Evolutionary conservation across 2,888 invertebrate species (phyloP), one percentile per base, ranked within the genome.

Genomic region (Ellobium chinense): DNA sequence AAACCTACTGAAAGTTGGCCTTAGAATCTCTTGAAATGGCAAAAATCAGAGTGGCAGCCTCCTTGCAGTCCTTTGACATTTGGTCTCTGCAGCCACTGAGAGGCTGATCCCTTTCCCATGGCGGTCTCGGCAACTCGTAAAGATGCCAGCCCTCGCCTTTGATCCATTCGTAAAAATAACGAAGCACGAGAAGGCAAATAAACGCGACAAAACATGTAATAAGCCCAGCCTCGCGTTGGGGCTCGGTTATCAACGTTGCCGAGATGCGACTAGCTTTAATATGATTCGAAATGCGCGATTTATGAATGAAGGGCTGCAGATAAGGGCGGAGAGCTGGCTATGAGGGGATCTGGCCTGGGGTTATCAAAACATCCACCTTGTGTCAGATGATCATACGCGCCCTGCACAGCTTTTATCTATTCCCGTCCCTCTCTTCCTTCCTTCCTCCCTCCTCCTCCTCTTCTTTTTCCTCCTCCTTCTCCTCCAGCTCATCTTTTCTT

Each of bases 11-110:
- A n/a, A n/a, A n/a, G n/a, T n/a, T n/a, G n/a, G n/a, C n/a, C n/a
- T n/a, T n/a, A n/a, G n/a, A n/a, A n/a, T n/a, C n/a, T n/a, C n/a
- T n/a, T n/a, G n/a, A n/a, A n/a, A n/a, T n/a, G n/a, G n/a, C n/a
- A n/a, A n/a, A n/a, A n/a, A n/a, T n/a, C n/a, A n/a, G n/a, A n/a
- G n/a, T n/a, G n/a, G n/a, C n/a, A n/a, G n/a, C n/a, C n/a, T n/a
- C n/a, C n/a, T n/a, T n/a, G n/a, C 56, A 74, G 31, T 14, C 75
- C 75, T 63, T 78, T 81, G 77, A 81, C 81, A 77, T 81, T 77
- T 66, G 34, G 46, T 39, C 56, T n/a, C 34, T 27, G 54, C 58
- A 31, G 79, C 37, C 36, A 65, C 70, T 60, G 77, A 65, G 73
- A 66, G 60, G 56, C 37, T 58, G 73, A 73, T 63, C 60, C 58